Conservation (phyloP, 2,888 invertebrate species). For the Caenorhabditis sp. region DNA sequence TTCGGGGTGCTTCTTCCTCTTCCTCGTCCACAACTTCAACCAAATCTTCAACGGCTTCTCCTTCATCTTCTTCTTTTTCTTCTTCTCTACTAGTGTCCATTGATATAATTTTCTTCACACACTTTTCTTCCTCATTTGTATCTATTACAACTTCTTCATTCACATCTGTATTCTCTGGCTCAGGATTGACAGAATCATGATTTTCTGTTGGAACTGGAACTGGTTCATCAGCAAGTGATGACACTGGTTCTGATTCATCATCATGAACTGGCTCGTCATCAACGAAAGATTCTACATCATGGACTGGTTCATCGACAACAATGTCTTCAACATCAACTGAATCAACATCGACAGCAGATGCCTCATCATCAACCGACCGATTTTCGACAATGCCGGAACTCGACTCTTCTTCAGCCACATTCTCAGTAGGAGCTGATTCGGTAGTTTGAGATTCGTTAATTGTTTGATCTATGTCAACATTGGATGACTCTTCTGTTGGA, state of each 20-base stretch:
- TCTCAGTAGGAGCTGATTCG: background rate
- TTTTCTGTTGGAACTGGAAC: constrained; percentile 6
- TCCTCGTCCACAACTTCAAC: background rate
- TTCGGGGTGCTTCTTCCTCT: background rate
- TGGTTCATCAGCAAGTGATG: background rate
- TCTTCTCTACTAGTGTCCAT: constrained; percentile 29
- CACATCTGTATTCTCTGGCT: background rate
- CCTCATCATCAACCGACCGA: too few species aligned
- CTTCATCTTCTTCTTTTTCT: constrained; percentile 4
- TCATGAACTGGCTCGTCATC: constrained; percentile 5
- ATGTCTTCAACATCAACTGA: too few species aligned
- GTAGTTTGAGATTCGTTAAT: background rate
- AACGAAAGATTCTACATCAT: too few species aligned
- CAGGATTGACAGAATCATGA: background rate
- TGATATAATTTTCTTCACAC: constrained; percentile 27
- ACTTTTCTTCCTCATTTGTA: constrained; percentile 11
- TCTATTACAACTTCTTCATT: background rate
- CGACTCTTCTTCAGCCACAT: too few species aligned
- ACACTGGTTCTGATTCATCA: background rate
- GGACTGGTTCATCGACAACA: too few species aligned
- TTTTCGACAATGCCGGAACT: too few species aligned
- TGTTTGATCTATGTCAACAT: background rate
- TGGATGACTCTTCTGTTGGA: background rate
- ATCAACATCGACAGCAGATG: too few species aligned
- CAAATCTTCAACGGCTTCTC: constrained; percentile 1